A percentile compares a stretch with the other conserved stretches of the same genome.
These are phyloP conservation scores for Euura saliciscinereae DNA, from an alignment of 1,140 invertebrate genomes.

Conservation along the genomic window DNA sequence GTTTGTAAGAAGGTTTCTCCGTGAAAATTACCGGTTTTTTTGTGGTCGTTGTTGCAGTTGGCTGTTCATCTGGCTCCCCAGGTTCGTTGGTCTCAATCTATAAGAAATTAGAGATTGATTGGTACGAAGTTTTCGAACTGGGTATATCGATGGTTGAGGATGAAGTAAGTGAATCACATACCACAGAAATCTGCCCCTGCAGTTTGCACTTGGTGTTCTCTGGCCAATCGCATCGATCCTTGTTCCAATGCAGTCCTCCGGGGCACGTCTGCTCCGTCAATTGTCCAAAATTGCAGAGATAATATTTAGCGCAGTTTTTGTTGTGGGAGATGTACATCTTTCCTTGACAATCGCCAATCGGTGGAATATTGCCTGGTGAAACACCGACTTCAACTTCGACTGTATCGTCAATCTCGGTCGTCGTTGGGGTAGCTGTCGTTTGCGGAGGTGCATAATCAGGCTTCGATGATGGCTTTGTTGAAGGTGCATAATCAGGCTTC, in stretches of 20 bases:
- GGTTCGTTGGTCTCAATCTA: slow-evolving; percentile 1
- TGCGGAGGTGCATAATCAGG: slow-evolving; percentile 1
- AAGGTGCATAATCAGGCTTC: slow-evolving; percentile 26
- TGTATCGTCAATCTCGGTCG: slow-evolving; percentile 41
- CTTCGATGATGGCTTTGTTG: slow-evolving; percentile 15
- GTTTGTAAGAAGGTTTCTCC: slow-evolving; percentile 22
- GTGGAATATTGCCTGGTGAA: slow-evolving; percentile 23
- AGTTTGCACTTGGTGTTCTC: slow-evolving; percentile 68
- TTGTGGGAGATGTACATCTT: slow-evolving; percentile 68
- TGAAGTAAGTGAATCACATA: neutral
- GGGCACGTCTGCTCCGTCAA: slow-evolving; percentile 73
- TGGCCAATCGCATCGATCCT: slow-evolving; percentile 81
- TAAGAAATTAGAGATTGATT: neutral
- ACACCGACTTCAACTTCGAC: slow-evolving; percentile 43
- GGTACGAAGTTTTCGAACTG: neutral
- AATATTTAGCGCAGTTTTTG: slow-evolving; percentile 79
- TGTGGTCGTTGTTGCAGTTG: neutral
- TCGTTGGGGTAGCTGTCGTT: slow-evolving; percentile 12
- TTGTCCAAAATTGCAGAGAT: slow-evolving; percentile 76
- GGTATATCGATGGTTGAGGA: neutral
- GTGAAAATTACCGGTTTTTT: slow-evolving; percentile 8
- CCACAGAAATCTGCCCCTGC: slow-evolving; percentile 12
- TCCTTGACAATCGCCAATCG: slow-evolving; percentile 62
- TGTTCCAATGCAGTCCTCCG: slow-evolving; percentile 75
- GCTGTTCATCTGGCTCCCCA: neutral